phyloP scores from a whole-genome alignment of 2,888 invertebrate species.

The Onthophagus sagittarius region DNA sequence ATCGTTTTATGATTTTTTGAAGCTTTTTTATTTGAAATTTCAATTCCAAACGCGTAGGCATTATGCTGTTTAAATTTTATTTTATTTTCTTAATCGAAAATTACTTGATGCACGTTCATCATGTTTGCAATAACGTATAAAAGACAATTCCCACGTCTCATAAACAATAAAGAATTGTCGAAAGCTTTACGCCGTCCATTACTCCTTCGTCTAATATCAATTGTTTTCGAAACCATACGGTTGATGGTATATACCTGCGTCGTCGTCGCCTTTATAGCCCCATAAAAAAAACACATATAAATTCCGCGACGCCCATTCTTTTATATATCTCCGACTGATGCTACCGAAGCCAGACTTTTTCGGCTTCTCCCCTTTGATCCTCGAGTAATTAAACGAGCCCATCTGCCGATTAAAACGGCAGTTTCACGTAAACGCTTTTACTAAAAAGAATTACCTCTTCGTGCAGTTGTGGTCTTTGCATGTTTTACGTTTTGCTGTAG shows the following conservation, averaged over 20 bases:
- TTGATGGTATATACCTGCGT: neutral
- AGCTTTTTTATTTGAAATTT: neutral
- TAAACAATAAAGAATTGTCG: neutral
- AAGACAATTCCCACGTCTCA: neutral
- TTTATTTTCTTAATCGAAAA: neutral
- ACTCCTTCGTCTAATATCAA: neutral
- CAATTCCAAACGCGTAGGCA: neutral
- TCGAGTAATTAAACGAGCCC: neutral
- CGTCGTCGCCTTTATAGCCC: neutral
- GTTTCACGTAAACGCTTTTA: no score
- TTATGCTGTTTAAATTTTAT: neutral
- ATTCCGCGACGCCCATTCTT: neutral
- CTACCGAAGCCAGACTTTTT: neutral
- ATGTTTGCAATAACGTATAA: neutral
- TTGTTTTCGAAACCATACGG: neutral
- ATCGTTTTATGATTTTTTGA: neutral
- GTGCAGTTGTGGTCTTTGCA: neutral
- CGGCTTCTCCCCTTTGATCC: neutral
- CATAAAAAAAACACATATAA: neutral
- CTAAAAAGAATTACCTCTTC: neutral
- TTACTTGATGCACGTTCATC: neutral
- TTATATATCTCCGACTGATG: neutral
- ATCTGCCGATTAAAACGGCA: no score
- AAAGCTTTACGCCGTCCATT: neutral
- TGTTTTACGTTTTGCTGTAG: no score